A percentile compares a stretch with the other conserved stretches of the same genome.
phyloP scores from a whole-genome alignment of 2,113 vertebrate genomes.

The Riparia riparia region DNA sequence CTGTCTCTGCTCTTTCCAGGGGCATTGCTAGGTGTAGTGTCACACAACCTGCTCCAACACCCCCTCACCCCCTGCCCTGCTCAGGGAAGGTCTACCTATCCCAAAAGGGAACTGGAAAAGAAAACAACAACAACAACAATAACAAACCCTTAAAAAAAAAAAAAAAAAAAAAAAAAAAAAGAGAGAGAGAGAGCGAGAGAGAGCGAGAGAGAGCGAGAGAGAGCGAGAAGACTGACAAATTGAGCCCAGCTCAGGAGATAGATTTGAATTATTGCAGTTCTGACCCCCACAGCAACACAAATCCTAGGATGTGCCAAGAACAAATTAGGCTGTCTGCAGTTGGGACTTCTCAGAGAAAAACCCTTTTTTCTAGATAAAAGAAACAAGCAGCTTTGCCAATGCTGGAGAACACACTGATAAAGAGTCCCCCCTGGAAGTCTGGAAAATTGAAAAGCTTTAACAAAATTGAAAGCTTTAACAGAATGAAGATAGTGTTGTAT shows the following conservation, averaged over 20 bases:
- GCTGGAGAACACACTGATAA: constrained; percentile 23
- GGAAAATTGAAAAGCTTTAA: constrained; percentile 16
- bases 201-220: no score
- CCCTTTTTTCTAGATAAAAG: background rate
- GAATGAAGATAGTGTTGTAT: background rate
- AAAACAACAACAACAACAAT: no score
- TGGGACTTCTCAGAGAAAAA: constrained; percentile 19
- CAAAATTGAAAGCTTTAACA: constrained; percentile 21
- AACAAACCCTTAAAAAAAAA: no score
- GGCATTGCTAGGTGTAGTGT: background rate
- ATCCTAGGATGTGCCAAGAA: constrained; percentile 61
- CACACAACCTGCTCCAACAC: background rate
- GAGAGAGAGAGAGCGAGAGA: no score
- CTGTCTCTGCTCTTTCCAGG: constrained; percentile 1
- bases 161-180: no score
- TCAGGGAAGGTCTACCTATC: background rate
- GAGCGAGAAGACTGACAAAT: background rate
- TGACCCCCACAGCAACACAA: constrained; percentile 40
- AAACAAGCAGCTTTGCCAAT: constrained; percentile 24
- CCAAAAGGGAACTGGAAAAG: background rate
- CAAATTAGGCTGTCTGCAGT: constrained; percentile 69
- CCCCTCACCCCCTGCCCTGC: background rate
- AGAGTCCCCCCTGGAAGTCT: background rate
- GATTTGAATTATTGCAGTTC: constrained; percentile 51
- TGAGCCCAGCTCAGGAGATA: constrained; percentile 35